Evolutionary conservation across 2,888 invertebrate species (phyloP).

Genomic region (Drosophila borborema): DNA sequence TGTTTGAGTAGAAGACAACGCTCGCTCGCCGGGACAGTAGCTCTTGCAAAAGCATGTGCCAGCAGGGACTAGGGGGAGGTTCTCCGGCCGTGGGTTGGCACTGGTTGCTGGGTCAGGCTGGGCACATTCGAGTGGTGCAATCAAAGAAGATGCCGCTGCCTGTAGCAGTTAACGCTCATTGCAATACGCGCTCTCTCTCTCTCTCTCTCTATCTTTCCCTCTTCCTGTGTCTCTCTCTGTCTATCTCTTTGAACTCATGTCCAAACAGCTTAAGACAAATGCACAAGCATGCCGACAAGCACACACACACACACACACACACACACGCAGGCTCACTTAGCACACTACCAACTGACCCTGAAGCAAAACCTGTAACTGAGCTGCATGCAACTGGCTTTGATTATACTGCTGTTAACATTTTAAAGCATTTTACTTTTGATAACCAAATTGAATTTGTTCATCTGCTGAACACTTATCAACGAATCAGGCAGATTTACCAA

Average conservation of each 20-base stretch:
- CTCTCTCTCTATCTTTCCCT: no score
- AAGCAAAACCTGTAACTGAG: slow-evolving; percentile 65
- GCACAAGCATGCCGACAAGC: slow-evolving; percentile 40
- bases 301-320: slow-evolving; percentile 12
- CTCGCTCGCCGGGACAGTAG: slow-evolving; percentile 21
- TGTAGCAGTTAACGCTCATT: slow-evolving; percentile 39
- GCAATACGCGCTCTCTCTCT: slow-evolving; percentile 1
- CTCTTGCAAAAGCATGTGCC: slow-evolving; percentile 7
- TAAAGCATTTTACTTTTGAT: slow-evolving; percentile 60
- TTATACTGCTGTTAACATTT: slow-evolving; percentile 57
- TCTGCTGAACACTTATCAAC: slow-evolving; percentile 37
- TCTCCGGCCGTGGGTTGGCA: slow-evolving; percentile 4
- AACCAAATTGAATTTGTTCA: slow-evolving; percentile 71
- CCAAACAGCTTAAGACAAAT: slow-evolving; percentile 66
- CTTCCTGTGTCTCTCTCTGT: not conserved
- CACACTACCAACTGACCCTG: slow-evolving; percentile 58
- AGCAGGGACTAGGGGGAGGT: slow-evolving; percentile 6
- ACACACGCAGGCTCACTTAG: slow-evolving; percentile 4
- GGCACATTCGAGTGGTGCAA: slow-evolving; percentile 50
- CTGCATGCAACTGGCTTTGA: slow-evolving; percentile 45
- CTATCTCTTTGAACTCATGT: slow-evolving; percentile 32
- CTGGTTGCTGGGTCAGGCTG: slow-evolving; percentile 3
- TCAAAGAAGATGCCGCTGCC: slow-evolving; percentile 70
- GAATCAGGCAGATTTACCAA: slow-evolving; percentile 20
- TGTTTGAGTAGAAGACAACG: slow-evolving; percentile 71